Evolutionary conservation across 1,140 invertebrate genomes (phyloP).

Genomic region (Zaprionus gabonicus): DNA sequence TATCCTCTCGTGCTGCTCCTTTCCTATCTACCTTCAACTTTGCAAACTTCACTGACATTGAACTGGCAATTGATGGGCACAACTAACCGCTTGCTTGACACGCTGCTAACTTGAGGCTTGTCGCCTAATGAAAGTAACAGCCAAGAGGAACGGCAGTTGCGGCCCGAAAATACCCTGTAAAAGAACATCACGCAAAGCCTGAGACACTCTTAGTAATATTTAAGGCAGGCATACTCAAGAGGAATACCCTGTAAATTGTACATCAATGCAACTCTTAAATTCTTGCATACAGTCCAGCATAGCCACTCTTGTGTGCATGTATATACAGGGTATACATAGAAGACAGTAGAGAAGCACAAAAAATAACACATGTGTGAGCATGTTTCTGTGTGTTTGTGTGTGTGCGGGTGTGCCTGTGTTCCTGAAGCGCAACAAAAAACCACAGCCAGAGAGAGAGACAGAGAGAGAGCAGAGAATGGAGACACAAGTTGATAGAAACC

Average conservation of each 20-base stretch:
- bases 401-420: constrained; percentile 12
- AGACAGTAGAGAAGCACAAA: constrained; percentile 18
- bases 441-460: constrained; percentile 3
- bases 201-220: too few species aligned
- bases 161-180: background rate
- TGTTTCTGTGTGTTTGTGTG: constrained; percentile 12
- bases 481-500: constrained; percentile 9
- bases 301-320: too few species aligned
- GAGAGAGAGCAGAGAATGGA: background rate
- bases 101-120: constrained; percentile 50
- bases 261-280: background rate
- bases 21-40: background rate
- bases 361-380: constrained; percentile 44
- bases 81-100: constrained; percentile 61
- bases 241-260: background rate
- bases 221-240: background rate
- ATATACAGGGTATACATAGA: constrained; percentile 19
- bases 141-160: background rate
- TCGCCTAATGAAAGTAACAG: constrained; percentile 44
- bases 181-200: too few species aligned
- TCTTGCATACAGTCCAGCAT: background rate
- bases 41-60: constrained; percentile 3
- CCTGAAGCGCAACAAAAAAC: constrained; percentile 26
- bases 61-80: constrained; percentile 21
- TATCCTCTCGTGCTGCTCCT: background rate